These are phyloP conservation scores for Phortica variegata DNA, from an alignment of 1,140 invertebrate genomes.

Conservation along the genomic window DNA sequence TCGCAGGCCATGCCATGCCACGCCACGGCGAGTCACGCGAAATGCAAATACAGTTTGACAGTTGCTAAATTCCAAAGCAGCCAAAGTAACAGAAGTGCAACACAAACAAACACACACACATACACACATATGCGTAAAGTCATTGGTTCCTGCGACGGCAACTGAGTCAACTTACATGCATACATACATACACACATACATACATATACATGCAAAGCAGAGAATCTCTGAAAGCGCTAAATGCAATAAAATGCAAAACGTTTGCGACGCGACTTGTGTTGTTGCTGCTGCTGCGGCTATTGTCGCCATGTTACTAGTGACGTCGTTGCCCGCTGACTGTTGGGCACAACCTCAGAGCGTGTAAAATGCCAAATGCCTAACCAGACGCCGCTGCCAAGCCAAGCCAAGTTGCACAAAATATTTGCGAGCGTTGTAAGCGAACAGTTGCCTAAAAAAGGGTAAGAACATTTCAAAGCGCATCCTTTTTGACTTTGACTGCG, in stretches of 20 bases:
- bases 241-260: no score
- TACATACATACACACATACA: not conserved
- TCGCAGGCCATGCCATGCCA: no score
- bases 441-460: slow-evolving; percentile 30
- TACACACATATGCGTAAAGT: not conserved
- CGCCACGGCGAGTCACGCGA: slow-evolving; percentile 32
- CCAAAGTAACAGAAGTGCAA: no score
- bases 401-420: no score
- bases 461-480: slow-evolving; percentile 28
- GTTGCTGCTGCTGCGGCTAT: slow-evolving; percentile 7
- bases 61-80: not conserved
- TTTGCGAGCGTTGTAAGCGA: no score
- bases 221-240: no score
- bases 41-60: slow-evolving; percentile 47
- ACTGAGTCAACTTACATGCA: not conserved
- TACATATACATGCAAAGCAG: no score
- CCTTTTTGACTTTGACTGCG: not conserved
- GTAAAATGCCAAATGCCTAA: no score
- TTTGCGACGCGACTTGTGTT: not conserved
- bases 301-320: no score
- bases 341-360: no score
- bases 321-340: slow-evolving; percentile 1
- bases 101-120: not conserved
- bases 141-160: not conserved
- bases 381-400: no score